Conservation (phyloP, 2,113 vertebrate species). For the Galemys pyrenaicus region DNA sequence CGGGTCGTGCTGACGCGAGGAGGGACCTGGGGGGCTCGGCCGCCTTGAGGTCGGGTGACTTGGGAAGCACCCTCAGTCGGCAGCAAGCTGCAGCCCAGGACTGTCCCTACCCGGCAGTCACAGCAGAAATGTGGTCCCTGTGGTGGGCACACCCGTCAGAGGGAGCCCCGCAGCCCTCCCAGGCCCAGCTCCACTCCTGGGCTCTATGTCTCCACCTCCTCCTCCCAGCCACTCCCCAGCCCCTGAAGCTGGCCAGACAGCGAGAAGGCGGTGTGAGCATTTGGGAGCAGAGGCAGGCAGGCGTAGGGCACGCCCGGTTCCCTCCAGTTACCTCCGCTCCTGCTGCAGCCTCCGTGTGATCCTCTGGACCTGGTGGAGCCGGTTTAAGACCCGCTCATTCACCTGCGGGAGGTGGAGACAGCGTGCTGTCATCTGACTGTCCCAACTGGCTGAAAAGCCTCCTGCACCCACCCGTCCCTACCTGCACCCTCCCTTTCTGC, state of each 20-base stretch:
- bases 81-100: not conserved
- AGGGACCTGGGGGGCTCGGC: not conserved
- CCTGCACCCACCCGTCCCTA: too few species aligned
- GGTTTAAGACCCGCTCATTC: slow-evolving; percentile 91
- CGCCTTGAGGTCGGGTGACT: not conserved
- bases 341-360: slow-evolving; percentile 91
- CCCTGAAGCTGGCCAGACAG: too few species aligned
- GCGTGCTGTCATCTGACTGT: not conserved
- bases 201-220: not conserved
- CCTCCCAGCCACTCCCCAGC: not conserved
- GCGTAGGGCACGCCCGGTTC: not conserved
- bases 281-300: not conserved
- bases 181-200: too few species aligned
- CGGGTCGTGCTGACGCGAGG: not conserved
- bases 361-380: slow-evolving; percentile 93
- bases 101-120: too few species aligned
- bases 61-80: not conserved
- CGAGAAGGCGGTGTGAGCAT: too few species aligned
- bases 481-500: accelerated
- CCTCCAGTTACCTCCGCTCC: slow-evolving; percentile 87
- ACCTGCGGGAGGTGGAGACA: slow-evolving; percentile 81
- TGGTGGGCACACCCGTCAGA: not conserved
- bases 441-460: too few species aligned
- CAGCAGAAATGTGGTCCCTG: too few species aligned
- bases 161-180: accelerated